Base-by-base conservation (phyloP, 2,888 invertebrate species). In the Noctuana brunneofusca region DNA sequence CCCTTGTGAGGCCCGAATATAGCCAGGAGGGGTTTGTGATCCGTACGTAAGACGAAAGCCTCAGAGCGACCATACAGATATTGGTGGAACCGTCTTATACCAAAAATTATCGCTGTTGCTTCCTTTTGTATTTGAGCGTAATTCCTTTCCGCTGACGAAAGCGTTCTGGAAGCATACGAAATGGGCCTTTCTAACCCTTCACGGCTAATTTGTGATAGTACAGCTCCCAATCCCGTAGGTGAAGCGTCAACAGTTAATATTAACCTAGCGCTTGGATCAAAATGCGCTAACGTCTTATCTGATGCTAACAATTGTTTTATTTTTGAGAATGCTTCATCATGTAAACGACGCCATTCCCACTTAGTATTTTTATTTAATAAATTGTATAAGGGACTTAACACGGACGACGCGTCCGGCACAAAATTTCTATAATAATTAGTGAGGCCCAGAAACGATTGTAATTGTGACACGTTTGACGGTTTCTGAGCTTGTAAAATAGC, bases 211-310 rank as follows among this genome's bases (percentile, higher is more conserved):
- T 71, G 72, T 8, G 71, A 69, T 27, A 72, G 58, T 11, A 73
- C 57, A 5, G 68, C 68, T 0, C 68, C 70, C 16, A 72, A 38
- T 1, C 70, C 69, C 16, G 30, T 64, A 6, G 68, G 69, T 0
- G 68, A 69, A 9, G 72, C 72, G 49, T 72, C 71, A 1, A 71
- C 69, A 0, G 70, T 71, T 18, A 72, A 64, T 16, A 69, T 35
- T 41, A 52, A 67, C 38, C 59, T 63, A 0, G 63, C 56, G 9
- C 54, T 53, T 0, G 58, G 32, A 6, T 64, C 48, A 56, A 58
- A 66, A 63, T 64, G 66, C 0, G 63, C 49, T 52, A 66, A 55
- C 0, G 57, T 53, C 18, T 56, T 46, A 27, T 64, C 59, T 0
- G 64, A 63, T 9, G 53, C 16, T 20, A 63, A 48, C 1, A 56